A percentile compares a stretch with the other conserved stretches of the same genome.
phyloP scores from a whole-genome alignment of 1,140 invertebrate genomes.

The Drosophila baimaii region DNA sequence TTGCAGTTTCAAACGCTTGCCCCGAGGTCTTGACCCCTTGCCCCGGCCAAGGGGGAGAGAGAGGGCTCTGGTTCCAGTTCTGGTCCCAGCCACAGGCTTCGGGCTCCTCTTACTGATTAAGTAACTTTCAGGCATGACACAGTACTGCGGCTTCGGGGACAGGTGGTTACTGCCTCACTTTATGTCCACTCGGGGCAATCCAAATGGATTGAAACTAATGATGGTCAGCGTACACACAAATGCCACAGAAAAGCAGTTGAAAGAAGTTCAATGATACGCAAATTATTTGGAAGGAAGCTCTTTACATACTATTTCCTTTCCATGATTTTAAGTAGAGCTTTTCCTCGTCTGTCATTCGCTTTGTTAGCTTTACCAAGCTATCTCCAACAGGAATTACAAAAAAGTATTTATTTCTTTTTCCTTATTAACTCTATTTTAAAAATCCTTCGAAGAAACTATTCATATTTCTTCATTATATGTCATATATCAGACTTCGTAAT shows the following conservation, averaged over 20 bases:
- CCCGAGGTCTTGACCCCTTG: not conserved
- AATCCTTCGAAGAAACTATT: too few relatives aligned
- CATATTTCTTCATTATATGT: too few relatives aligned
- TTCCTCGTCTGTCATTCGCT: too few relatives aligned
- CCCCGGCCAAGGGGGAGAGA: not conserved
- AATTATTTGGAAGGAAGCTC: too few relatives aligned
- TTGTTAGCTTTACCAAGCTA: too few relatives aligned
- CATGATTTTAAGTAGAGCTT: too few relatives aligned
- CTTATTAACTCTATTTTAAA: too few relatives aligned
- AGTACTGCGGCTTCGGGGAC: constrained; percentile 34
- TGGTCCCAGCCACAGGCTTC: constrained; percentile 1
- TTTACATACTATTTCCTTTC: too few relatives aligned
- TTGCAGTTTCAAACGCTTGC: constrained; percentile 42
- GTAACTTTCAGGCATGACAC: constrained; percentile 55
- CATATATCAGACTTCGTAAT: too few relatives aligned
- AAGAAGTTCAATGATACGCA: not conserved
- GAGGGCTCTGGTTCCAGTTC: constrained; percentile 1
- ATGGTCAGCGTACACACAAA: constrained; percentile 11
- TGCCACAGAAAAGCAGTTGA: not conserved
- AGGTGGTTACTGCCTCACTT: constrained; percentile 8
- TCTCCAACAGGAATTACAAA: too few relatives aligned
- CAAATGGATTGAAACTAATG: constrained; percentile 27
- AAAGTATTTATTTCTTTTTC: too few relatives aligned
- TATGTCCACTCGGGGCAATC: constrained; percentile 8
- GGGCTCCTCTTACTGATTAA: constrained; percentile 53